Conservation (phyloP, 2,888 invertebrate species). For the Parnassius smintheus region DNA sequence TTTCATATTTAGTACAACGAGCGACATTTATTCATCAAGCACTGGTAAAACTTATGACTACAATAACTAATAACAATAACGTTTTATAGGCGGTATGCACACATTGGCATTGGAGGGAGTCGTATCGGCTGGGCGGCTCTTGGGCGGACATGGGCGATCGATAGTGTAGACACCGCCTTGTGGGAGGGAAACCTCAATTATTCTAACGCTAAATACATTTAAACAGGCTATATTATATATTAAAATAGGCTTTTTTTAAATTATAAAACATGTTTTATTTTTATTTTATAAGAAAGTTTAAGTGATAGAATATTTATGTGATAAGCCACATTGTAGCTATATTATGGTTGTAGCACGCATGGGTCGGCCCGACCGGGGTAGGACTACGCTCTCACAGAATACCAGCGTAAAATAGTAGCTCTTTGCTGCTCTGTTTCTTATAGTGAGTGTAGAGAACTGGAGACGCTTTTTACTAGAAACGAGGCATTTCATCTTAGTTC, state of each 20-base stretch:
- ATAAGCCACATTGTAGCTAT: no score
- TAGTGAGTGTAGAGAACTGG: no score
- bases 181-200: slow-evolving; percentile 31
- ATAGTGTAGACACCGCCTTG: slow-evolving; percentile 53
- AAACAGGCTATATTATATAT: neutral
- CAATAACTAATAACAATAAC: slow-evolving; percentile 68
- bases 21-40: slow-evolving; percentile 35
- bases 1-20: neutral
- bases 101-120: slow-evolving; percentile 50
- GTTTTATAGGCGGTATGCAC: slow-evolving; percentile 64
- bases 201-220: slow-evolving; percentile 20
- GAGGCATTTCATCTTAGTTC: no score
- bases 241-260: neutral
- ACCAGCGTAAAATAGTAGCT: no score
- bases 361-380: no score
- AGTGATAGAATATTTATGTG: no score
- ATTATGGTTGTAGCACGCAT: no score
- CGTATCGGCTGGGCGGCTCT: slow-evolving; percentile 55
- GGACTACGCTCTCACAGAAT: no score
- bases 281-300: no score
- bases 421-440: no score
- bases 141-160: slow-evolving; percentile 55
- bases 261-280: no score
- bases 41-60: slow-evolving; percentile 54
- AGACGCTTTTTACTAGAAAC: no score